A percentile compares a stretch with the other conserved stretches of the same genome.
Conservation (phyloP, 2,797 vertebrate species). For the Epinephelus coioides region DNA sequence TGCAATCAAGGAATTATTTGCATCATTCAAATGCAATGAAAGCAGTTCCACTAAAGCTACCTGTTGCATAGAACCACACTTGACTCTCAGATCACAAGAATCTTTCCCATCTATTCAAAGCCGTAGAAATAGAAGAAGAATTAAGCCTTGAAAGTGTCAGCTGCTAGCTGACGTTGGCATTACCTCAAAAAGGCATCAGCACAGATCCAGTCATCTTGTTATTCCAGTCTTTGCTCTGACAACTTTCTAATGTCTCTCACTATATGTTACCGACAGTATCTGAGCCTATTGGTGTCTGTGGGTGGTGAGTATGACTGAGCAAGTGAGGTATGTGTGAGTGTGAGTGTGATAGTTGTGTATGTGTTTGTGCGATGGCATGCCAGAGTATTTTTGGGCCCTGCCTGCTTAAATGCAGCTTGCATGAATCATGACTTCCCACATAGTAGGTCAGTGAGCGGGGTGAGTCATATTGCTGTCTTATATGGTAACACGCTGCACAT, state of each 20-base stretch:
- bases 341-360: conserved; percentile 62
- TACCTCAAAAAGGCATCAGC: conserved; percentile 80
- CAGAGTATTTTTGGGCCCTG: conserved; percentile 83
- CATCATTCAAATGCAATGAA: not conserved
- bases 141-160: conserved; percentile 9
- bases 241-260: conserved; percentile 73
- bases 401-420: conserved; percentile 85
- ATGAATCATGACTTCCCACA: conserved; percentile 92
- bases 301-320: conserved; percentile 79
- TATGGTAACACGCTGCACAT: conserved; percentile 85
- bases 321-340: conserved; percentile 71
- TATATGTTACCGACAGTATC: conserved; percentile 58
- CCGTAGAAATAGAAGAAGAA: conserved; percentile 17
- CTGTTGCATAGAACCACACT: conserved; percentile 19
- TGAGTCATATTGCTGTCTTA: conserved; percentile 88
- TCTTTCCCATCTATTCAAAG: conserved; percentile 1
- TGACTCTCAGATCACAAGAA: not conserved
- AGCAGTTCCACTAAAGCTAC: not conserved
- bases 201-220: conserved; percentile 72
- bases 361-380: conserved; percentile 77
- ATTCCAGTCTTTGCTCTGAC: conserved; percentile 69
- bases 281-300: conserved; percentile 72
- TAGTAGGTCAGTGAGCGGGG: conserved; percentile 84
- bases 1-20: not conserved
- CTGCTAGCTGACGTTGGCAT: conserved; percentile 39